Conservation (phyloP, 2,113 vertebrate genomes). For the Phrynocephalus versicolor region DNA sequence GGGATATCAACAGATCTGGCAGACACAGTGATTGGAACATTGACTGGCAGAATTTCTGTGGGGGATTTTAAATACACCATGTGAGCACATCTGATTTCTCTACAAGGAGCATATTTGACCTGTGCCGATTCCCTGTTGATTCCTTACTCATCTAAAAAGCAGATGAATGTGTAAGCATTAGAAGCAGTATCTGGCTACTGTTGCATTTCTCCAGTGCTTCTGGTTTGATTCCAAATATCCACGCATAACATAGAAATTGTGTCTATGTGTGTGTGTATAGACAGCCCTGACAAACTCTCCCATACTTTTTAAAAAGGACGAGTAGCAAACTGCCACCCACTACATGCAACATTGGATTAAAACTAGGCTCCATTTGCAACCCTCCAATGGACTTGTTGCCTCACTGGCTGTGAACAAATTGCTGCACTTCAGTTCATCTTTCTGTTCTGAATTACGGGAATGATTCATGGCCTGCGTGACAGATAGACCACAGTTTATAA, state of each 20-base stretch:
- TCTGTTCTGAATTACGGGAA: background rate
- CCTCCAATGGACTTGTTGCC: background rate
- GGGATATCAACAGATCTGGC: background rate
- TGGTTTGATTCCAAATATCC: background rate
- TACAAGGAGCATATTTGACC: background rate
- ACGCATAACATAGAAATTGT: background rate
- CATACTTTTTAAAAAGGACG: background rate
- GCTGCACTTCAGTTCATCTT: background rate
- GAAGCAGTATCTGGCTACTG: background rate
- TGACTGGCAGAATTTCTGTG: background rate
- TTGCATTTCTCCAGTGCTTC: background rate
- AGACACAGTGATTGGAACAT: background rate
- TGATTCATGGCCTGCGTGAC: conserved; percentile 7
- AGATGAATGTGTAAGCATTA: background rate
- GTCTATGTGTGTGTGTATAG: background rate
- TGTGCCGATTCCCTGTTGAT: background rate
- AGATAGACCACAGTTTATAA: background rate
- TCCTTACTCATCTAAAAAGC: background rate
- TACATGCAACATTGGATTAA: background rate
- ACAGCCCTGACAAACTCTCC: background rate
- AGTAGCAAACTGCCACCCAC: background rate
- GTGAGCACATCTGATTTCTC: background rate
- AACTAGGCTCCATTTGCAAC: background rate
- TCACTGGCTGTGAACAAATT: background rate
- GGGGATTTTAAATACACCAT: background rate